Percentiles rank a stretch among this genome's conserved stretches.
These are phyloP conservation scores for Apotomis capreana DNA, from an alignment of 2,888 invertebrate species.

Conservation along the genomic window DNA sequence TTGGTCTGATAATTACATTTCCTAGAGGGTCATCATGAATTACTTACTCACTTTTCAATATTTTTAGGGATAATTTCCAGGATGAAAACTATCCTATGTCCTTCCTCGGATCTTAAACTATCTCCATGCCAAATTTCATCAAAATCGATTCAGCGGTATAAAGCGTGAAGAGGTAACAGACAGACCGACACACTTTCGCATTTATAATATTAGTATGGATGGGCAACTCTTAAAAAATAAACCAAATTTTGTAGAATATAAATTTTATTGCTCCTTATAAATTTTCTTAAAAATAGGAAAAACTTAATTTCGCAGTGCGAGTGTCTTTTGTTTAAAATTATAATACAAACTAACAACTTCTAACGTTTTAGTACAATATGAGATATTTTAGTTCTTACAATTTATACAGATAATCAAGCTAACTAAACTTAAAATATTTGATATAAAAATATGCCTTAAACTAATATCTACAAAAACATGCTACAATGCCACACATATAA, in stretches of 20 bases:
- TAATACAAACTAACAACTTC: constrained; percentile 67
- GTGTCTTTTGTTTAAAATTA: constrained; percentile 62
- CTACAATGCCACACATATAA: constrained; percentile 29
- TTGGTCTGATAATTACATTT: too few species aligned
- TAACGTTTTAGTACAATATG: constrained; percentile 77
- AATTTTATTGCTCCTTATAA: constrained; percentile 80
- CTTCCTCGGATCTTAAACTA: too few species aligned
- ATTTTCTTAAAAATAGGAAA: constrained; percentile 80
- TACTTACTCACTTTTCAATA: too few species aligned
- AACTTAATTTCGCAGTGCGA: constrained; percentile 78
- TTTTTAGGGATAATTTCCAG: too few species aligned
- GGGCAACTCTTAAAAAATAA: constrained; percentile 2
- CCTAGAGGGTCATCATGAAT: too few species aligned
- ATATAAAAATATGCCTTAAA: constrained; percentile 62
- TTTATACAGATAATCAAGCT: constrained; percentile 72
- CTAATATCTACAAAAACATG: constrained; percentile 71
- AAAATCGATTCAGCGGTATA: too few species aligned
- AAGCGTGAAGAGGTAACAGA: too few species aligned
- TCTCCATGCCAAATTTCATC: too few species aligned
- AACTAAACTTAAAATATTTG: constrained; percentile 52
- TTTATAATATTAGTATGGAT: too few species aligned
- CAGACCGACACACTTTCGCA: too few species aligned
- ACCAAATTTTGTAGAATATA: constrained; percentile 65
- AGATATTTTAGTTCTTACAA: constrained; percentile 76
- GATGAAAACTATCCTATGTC: too few species aligned